Base-by-base conservation (phyloP, 2,113 vertebrate genomes). In the Phoenicopterus ruber region DNA sequence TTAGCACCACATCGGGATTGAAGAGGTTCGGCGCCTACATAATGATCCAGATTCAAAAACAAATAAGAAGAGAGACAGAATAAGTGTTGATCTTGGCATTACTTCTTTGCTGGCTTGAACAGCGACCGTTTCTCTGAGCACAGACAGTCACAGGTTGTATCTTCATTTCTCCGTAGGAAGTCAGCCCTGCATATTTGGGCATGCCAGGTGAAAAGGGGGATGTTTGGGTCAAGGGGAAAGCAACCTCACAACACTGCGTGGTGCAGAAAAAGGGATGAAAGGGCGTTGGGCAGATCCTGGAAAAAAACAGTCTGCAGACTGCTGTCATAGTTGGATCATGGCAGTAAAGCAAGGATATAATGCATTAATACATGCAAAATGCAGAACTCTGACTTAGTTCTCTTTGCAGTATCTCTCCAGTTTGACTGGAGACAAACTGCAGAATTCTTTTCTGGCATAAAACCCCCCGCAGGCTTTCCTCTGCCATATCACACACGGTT, bases 1-100 rank as follows among this genome's bases (percentile, higher is more conserved):
- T 99, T 57, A 99, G 98, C 87, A 99, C 99, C 67, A 99, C 98
- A 15, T 98, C 98, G 16, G 98, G 98, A 92, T 98, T 98, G 94
- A 99, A 99, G 92, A 96, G 98, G 94, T 98, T 98, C 1, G 99
- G 97, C 0, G 98, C 98, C 99, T 99, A 81, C 24, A 70, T 14
- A 74, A 73, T 7, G 20, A 90, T 22, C 42, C 95, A 59, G 55
- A 94, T 74, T 72, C 40, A 87, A 42, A 94, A 83, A n/a, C 65
- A 95, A 63, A 3, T 8, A 46, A 79, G 58, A 4, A 62, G 21
- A 55, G 4, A 91, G 57, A 42, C 20, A 63, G 40, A 86, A 0
- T 26, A 82, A 90, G 31, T 29, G 59, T 67, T 81, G 36, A 36
- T 72, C 59, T 62, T 71, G 65, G 40, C n/a, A 44, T 69, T 80